phyloP scores from a whole-genome alignment of 2,888 invertebrate genomes.

The Noctua janthe region DNA sequence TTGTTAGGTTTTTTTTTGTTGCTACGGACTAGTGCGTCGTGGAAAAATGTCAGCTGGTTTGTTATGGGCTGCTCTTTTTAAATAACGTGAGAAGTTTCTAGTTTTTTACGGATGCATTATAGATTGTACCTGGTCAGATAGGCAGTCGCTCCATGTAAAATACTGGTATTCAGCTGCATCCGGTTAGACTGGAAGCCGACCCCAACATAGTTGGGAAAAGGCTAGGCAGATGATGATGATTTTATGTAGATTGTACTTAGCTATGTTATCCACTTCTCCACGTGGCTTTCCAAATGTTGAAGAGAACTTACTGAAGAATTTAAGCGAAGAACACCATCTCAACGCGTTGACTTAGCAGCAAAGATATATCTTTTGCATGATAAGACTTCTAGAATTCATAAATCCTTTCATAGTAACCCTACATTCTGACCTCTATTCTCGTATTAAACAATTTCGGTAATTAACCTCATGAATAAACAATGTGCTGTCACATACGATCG shows the following conservation, averaged over 20 bases:
- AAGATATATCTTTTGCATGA: background rate
- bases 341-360: too few species aligned
- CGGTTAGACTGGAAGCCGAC: too few species aligned
- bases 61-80: constrained; percentile 5
- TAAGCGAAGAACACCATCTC: background rate
- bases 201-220: too few species aligned
- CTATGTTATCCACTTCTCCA: too few species aligned
- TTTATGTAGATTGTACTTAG: too few species aligned
- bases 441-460: constrained; percentile 78
- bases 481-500: constrained; percentile 77
- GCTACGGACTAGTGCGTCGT: constrained; percentile 55
- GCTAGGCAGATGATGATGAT: too few species aligned
- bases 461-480: constrained; percentile 85
- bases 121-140: too few species aligned
- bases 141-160: too few species aligned
- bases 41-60: constrained; percentile 11
- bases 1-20: constrained; percentile 49
- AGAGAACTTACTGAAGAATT: background rate
- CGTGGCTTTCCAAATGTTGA: too few species aligned
- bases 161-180: too few species aligned
- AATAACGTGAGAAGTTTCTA: constrained; percentile 5
- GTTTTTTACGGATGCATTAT: background rate
- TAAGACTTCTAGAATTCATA: background rate
- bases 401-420: background rate
- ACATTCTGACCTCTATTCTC: constrained; percentile 22